A percentile compares a stretch with the other conserved stretches of the same genome.
Conservation (phyloP, 2,113 vertebrate genomes). For the Crocuta crocuta region DNA sequence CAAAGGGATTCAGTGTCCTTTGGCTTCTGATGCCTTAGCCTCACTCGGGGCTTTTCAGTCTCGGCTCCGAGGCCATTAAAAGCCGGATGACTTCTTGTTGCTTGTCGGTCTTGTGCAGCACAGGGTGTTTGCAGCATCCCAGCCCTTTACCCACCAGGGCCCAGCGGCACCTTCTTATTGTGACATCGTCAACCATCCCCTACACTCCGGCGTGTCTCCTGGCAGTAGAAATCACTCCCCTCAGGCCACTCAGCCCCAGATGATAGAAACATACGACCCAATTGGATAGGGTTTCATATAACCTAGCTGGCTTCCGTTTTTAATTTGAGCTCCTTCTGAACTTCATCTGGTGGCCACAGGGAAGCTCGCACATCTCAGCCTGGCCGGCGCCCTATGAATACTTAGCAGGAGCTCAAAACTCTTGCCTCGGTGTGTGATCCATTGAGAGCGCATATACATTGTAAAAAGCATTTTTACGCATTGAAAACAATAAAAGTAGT, state of each 20-base stretch:
- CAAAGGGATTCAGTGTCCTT: background rate
- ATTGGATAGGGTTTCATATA: background rate
- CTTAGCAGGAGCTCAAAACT: background rate
- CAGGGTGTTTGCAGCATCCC: fast-evolving
- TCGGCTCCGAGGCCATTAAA: background rate
- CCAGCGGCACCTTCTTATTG: background rate
- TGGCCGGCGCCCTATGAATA: fast-evolving
- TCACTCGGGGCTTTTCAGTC: too few species aligned
- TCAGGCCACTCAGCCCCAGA: background rate
- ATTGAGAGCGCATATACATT: background rate
- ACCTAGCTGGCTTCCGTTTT: background rate
- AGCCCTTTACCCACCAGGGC: background rate
- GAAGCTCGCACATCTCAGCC: background rate
- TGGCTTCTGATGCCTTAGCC: background rate
- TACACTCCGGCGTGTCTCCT: fast-evolving
- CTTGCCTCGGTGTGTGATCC: too few species aligned
- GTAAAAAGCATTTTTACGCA: background rate
- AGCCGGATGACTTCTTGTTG: background rate
- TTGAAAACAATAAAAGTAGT: background rate
- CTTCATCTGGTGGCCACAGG: background rate
- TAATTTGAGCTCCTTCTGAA: background rate
- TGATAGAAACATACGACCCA: background rate
- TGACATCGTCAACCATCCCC: background rate
- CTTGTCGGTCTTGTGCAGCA: fast-evolving
- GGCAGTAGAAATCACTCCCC: background rate